Evolutionary conservation across 2,113 vertebrate genomes (phyloP).

Genomic region (Varanus komodoensis): DNA sequence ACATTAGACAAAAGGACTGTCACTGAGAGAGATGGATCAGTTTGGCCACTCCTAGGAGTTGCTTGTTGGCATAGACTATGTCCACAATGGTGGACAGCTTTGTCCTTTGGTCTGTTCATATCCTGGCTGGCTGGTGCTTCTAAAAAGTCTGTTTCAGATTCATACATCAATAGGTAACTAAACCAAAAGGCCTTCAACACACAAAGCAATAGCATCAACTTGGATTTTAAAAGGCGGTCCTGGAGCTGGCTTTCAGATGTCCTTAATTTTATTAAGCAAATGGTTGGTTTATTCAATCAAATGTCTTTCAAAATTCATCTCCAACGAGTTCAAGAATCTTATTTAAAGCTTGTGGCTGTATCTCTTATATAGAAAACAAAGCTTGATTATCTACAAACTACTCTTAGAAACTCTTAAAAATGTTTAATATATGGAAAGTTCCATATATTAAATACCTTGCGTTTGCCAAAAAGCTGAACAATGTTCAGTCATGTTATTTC

Average conservation of each 20-base stretch:
- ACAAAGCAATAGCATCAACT: conserved; percentile 51
- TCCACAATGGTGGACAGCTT: conserved; percentile 44
- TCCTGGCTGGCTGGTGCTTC: conserved; percentile 53
- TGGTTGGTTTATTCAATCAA: conserved; percentile 32
- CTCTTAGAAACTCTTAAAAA: conserved; percentile 44
- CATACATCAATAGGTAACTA: conserved; percentile 30
- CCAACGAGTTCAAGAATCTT: background rate
- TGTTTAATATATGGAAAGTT: conserved; percentile 57
- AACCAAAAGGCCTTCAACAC: background rate
- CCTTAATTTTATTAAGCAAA: conserved; percentile 27
- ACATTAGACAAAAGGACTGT: conserved; percentile 75
- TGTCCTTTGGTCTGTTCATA: conserved; percentile 64
- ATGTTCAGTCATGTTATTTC: conserved; percentile 37
- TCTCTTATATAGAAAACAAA: conserved; percentile 49
- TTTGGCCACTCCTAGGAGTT: conserved; percentile 69
- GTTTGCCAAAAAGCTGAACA: conserved; percentile 50
- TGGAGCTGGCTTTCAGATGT: conserved; percentile 24
- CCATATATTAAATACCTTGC: conserved; percentile 59
- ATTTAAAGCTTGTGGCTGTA: conserved; percentile 12
- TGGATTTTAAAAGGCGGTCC: conserved; percentile 46
- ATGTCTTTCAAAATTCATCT: conserved; percentile 35
- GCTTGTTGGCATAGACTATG: conserved; percentile 71
- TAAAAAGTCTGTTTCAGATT: conserved; percentile 48
- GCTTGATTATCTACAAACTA: conserved; percentile 48
- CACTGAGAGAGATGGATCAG: conserved; percentile 75